A percentile compares a stretch with the other conserved stretches of the same genome.
Conservation (phyloP, 2,113 vertebrate genomes). For the Blennius ocellaris region DNA sequence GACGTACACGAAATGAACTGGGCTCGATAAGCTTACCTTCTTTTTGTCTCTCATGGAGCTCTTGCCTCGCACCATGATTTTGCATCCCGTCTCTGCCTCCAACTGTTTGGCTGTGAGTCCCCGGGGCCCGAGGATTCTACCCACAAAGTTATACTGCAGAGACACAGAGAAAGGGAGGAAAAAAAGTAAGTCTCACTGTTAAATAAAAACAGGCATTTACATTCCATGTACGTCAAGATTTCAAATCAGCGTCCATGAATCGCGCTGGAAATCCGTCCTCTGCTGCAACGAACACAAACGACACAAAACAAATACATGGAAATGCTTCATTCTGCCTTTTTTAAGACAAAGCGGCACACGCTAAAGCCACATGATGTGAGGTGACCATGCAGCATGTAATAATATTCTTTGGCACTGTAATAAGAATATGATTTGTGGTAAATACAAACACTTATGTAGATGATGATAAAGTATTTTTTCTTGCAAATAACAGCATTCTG, state of each 20-base stretch:
- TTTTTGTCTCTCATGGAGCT: slow-evolving; percentile 89
- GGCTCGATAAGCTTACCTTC: slow-evolving; percentile 79
- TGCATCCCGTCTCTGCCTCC: slow-evolving; percentile 88
- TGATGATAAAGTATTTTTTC: too few species aligned
- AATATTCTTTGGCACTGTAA: too few species aligned
- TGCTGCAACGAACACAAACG: slow-evolving; percentile 17
- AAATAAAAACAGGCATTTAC: slow-evolving; percentile 12
- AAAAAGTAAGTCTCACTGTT: slow-evolving; percentile 15
- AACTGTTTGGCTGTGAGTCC: slow-evolving; percentile 88
- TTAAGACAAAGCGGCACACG: background rate
- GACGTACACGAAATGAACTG: slow-evolving; percentile 10
- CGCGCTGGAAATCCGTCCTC: background rate
- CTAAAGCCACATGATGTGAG: background rate
- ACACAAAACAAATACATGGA: background rate
- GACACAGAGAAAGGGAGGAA: slow-evolving; percentile 49
- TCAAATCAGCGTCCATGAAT: background rate
- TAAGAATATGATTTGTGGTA: too few species aligned
- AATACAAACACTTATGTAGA: too few species aligned
- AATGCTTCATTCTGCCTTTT: background rate
- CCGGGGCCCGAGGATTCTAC: slow-evolving; percentile 86
- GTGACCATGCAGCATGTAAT: too few species aligned
- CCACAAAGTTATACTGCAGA: slow-evolving; percentile 88
- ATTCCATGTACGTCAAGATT: background rate
- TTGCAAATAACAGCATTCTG: too few species aligned
- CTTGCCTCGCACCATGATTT: slow-evolving; percentile 89